Evolutionary conservation across 2,797 vertebrate species (phyloP), one percentile per base, ranked within the genome.

Genomic region (Notolepis coatsorum): DNA sequence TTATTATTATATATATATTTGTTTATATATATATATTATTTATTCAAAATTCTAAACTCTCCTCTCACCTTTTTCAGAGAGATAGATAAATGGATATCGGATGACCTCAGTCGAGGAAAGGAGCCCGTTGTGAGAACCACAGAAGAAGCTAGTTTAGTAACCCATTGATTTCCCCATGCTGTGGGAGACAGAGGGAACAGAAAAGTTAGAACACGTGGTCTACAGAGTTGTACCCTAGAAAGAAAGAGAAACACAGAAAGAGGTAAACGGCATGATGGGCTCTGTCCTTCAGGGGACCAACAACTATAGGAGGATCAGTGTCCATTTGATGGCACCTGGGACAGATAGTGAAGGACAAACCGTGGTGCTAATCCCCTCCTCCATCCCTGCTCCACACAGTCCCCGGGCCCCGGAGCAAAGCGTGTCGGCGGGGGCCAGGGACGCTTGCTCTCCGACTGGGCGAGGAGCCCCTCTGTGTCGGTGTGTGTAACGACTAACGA

Each of bases 271-370:
- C 63, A 46, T 23, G 30, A 42, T 48, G 37, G 37, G 3, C 12
- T 7, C 41, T 49, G 49, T 49, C 51, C 20, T 45, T 41, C 47
- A 0, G 2, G 27, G 35, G 59, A 74, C 50, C 47, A 53, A 46
- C 39, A 79, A 77, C n/a, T n/a, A n/a, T 50, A 61, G 46, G 49
- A 59, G 58, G 21, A 68, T 71, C 49, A 28, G 49, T 58, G 49
- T 73, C 50, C 45, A 48, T 74, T 50, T 69, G 12, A 84, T 64
- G 56, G 41, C 45, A 75, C 55, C 51, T 50, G 73, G 67, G 67
- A 65, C 63, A 53, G 61, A 67, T 35, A 5, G 37, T 18, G 47
- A 72, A 70, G 79, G 70, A 76, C 66, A 61, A 65, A 71, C 61
- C 46, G 54, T 51, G n/a, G 58, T 57, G 56, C 65, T 75, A 61